Conservation (phyloP, 2,797 vertebrate species). For the Syndactyla subalaris region DNA sequence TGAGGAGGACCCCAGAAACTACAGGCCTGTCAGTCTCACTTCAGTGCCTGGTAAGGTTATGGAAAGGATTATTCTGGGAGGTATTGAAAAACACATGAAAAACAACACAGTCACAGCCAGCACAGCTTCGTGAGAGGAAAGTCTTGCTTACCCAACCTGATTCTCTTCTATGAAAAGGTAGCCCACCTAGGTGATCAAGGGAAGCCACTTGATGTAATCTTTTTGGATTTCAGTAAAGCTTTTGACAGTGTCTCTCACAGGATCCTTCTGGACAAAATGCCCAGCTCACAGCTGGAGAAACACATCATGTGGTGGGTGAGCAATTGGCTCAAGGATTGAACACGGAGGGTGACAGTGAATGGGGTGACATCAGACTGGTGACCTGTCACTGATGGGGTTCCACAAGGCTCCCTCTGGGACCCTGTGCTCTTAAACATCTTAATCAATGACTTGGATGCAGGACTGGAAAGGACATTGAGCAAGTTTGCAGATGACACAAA, state of each 20-base stretch:
- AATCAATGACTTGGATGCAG: not conserved
- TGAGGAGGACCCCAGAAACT: not conserved
- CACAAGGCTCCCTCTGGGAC: not conserved
- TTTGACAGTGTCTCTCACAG: not conserved
- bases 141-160: not conserved
- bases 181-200: not conserved
- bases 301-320: not conserved
- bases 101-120: not conserved
- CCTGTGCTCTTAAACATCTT: not conserved
- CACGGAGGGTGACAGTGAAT: not conserved
- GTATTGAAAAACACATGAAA: not conserved
- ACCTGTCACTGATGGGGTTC: not conserved
- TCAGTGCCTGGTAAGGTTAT: not conserved
- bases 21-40: not conserved
- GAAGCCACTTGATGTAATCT: not conserved
- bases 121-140: not conserved
- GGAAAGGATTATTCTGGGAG: not conserved
- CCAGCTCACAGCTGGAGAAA: not conserved
- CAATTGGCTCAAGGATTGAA: not conserved
- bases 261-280: not conserved
- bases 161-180: not conserved
- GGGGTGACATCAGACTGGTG: not conserved
- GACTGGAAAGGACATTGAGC: not conserved
- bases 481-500: not conserved
- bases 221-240: not conserved